Base-by-base conservation (phyloP, 2,888 invertebrate genomes). In the Stratiomys singularior region DNA sequence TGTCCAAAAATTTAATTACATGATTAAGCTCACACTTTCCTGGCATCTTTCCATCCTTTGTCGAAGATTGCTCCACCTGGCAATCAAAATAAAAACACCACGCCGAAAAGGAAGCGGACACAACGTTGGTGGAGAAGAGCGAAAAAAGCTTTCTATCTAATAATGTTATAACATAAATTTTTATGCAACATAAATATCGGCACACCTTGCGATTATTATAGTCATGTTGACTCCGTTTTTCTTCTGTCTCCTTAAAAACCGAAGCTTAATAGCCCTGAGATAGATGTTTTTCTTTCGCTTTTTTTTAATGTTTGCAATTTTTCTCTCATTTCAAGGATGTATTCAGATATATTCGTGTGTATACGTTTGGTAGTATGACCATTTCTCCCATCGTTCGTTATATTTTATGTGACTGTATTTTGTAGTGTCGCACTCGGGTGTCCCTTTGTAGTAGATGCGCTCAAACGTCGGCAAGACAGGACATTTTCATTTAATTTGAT, bases 111-210 rank as follows among this genome's bases (percentile, higher is more conserved):
- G 9, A 5, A 37, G 37, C 37, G 37, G 37, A 37, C 3, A 37
- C 3, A 37, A 3, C 3, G 37, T n/a, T n/a, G n/a, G n/a, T n/a
- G 37, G 9, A 52, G 15, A 18, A 52, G 15, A 13, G 15, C 52
- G 18, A 52, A 47, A 46, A 13, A 69, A 69, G 13, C 28, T 74
- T 74, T 60, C 11, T 37, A 30, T 58, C 60, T 74, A 60, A 44
- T 37, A 37, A 47, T 25, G 27, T 27, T 69, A 47, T 30, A 11
- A 25, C 47, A 46, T 69, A 69, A 69, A 69, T 69, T 69, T 69
- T 69, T 69, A 69, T 69, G 1, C 69, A 47, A 69, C 46, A 69
- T 69, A 69, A 69, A 69, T 69, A 69, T 69, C 47, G 69, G 47
- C 69, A 69, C 69, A 69, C 47, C 69, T 69, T 69, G 30, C 72